Evolutionary conservation across 1,140 invertebrate species (phyloP).

Genomic region (Arctopsyche grandis): DNA sequence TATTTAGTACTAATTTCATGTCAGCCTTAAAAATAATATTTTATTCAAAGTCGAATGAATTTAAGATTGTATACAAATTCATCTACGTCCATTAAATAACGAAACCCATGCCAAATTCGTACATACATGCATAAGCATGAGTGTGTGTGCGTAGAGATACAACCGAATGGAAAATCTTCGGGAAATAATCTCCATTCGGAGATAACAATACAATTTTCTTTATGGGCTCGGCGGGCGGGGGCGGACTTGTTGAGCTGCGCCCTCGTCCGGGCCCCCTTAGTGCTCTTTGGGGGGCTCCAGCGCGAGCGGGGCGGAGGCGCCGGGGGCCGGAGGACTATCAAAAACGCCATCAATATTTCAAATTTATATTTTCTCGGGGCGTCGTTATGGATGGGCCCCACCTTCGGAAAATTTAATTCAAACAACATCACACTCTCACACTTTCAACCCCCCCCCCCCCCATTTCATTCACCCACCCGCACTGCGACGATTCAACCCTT

Average conservation of each 20-base stretch:
- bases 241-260: constrained; percentile 52
- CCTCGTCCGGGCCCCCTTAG: constrained; percentile 19
- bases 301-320: constrained; percentile 30
- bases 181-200: constrained; percentile 40
- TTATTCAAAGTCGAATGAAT: no score
- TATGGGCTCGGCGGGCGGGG: constrained; percentile 41
- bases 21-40: no score
- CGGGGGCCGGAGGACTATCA: constrained; percentile 46
- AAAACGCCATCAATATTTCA: constrained; percentile 55
- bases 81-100: no score
- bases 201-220: constrained; percentile 53
- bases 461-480: not conserved
- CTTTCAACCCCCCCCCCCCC: not conserved
- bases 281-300: constrained; percentile 7
- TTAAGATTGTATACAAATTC: no score
- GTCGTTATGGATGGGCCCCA: constrained; percentile 45
- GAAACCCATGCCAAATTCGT: no score
- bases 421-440: constrained; percentile 1
- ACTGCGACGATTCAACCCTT: no score
- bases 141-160: no score
- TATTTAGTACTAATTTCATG: no score
- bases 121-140: no score
- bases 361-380: constrained; percentile 54
- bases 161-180: constrained; percentile 28
- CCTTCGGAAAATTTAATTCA: constrained; percentile 51